phyloP scores from a whole-genome alignment of 53 echinoderm and acorn worm genomes.

The Actinopyga echinites region DNA sequence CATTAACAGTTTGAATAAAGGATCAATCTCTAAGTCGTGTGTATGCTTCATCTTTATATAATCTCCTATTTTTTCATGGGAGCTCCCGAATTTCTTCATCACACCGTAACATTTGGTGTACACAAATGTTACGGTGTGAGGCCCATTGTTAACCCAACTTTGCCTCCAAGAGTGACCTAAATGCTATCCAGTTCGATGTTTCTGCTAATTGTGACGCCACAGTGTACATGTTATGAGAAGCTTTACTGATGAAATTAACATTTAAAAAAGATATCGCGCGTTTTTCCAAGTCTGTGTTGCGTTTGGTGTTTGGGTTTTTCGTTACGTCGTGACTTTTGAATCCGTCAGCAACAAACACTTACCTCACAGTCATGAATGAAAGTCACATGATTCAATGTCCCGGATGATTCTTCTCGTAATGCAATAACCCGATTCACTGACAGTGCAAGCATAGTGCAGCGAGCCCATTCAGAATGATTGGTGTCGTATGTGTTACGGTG shows the following conservation, averaged over 20 bases:
- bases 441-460: not conserved
- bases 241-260: not conserved
- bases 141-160: not conserved
- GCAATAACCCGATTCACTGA: not conserved
- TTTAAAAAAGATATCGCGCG: not conserved
- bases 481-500: not conserved
- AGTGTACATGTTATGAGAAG: too few relatives aligned
- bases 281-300: not conserved
- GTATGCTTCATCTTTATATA: not conserved
- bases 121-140: not conserved
- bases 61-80: not conserved
- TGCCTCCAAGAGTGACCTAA: not conserved
- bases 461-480: not conserved
- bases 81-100: not conserved
- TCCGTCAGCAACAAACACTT: not conserved
- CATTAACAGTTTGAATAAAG: not conserved
- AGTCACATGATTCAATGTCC: not conserved
- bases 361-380: not conserved
- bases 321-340: slow-evolving; percentile 7
- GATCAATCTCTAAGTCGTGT: not conserved
- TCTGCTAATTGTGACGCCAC: too few relatives aligned
- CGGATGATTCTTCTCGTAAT: not conserved
- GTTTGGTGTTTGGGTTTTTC: slow-evolving; percentile 1
- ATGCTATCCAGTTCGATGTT: too few relatives aligned
- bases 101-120: slow-evolving; percentile 29